These are phyloP conservation scores for Tryphoninae sp. DNA, from an alignment of 2,888 invertebrate species.

Conservation along the genomic window DNA sequence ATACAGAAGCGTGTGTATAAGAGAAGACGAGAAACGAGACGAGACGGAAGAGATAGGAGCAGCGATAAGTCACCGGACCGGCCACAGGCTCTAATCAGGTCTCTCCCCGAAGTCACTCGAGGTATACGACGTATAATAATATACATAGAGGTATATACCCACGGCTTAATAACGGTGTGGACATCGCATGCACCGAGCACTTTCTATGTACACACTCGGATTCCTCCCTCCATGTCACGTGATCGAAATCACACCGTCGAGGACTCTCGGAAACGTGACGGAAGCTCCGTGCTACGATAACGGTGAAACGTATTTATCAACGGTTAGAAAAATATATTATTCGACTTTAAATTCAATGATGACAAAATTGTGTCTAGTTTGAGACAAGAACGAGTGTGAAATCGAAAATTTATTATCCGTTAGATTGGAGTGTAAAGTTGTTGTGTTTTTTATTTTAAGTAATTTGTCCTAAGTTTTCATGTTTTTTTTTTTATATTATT, in stretches of 20 bases:
- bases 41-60: conserved; percentile 49
- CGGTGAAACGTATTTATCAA: too few species aligned
- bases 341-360: too few species aligned
- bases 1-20: not conserved
- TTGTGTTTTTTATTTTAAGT: too few species aligned
- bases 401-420: too few species aligned
- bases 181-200: conserved; percentile 32
- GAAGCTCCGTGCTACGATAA: too few species aligned
- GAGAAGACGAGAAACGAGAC: conserved; percentile 6
- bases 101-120: conserved; percentile 40
- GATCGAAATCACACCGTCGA: not conserved
- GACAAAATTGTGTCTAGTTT: too few species aligned
- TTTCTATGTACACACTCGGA: conserved; percentile 48
- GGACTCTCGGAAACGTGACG: not conserved
- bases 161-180: conserved; percentile 14
- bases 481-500: too few species aligned
- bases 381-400: too few species aligned
- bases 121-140: conserved; percentile 28
- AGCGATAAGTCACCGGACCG: conserved; percentile 49
- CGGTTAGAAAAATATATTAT: too few species aligned
- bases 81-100: conserved; percentile 53
- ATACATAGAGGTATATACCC: not conserved
- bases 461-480: too few species aligned
- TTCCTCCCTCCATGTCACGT: not conserved
- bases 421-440: too few species aligned